Conservation (phyloP, 2,888 invertebrate genomes). For the Diachrysia chrysitis region DNA sequence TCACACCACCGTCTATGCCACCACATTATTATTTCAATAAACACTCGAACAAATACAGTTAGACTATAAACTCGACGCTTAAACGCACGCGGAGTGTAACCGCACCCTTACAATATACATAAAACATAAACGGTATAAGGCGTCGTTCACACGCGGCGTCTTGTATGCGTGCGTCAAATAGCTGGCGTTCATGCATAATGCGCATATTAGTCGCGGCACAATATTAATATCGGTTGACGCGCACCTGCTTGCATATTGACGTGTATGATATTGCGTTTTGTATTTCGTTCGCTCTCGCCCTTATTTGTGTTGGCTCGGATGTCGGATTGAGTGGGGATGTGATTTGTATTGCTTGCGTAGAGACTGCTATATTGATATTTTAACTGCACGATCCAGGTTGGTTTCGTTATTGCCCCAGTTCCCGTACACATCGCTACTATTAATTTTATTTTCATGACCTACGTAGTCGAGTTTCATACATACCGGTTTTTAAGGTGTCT, state of each 20-base stretch:
- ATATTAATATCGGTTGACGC: conserved; percentile 59
- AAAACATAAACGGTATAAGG: conserved; percentile 58
- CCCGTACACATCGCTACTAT: too few species aligned
- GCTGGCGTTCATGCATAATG: conserved; percentile 71
- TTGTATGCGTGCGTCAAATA: conserved; percentile 59
- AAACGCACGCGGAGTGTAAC: conserved; percentile 39
- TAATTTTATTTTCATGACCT: too few species aligned
- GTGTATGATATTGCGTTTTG: conserved; percentile 48
- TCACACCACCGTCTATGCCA: neutral
- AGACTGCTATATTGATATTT: neutral
- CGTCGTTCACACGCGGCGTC: conserved; percentile 40
- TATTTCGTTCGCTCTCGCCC: conserved; percentile 23
- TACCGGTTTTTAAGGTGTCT: too few species aligned
- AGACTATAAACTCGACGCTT: conserved; percentile 37
- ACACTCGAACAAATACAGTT: conserved; percentile 7
- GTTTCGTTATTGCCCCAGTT: neutral
- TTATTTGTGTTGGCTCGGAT: conserved; percentile 17
- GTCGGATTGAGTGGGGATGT: neutral
- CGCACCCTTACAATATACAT: conserved; percentile 48
- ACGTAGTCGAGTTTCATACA: too few species aligned
- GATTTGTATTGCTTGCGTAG: neutral
- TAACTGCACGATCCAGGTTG: neutral
- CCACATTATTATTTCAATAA: conserved; percentile 9
- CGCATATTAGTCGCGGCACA: conserved; percentile 63
- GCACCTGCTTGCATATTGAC: conserved; percentile 63